phyloP scores from a whole-genome alignment of 2,888 invertebrate genomes.

The Lapara coniferarum region DNA sequence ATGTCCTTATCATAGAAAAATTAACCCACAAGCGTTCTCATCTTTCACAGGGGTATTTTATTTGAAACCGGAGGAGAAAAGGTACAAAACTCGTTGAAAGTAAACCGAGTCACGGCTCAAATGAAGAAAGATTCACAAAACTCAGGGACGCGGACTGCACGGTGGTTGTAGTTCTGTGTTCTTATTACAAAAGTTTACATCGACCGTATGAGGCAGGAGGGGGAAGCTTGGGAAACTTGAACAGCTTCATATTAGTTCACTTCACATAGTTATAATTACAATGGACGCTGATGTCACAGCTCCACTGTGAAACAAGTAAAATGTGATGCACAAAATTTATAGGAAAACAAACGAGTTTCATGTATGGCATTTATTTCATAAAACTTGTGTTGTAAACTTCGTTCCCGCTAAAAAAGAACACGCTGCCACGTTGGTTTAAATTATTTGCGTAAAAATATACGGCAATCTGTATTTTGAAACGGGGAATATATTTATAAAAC shows the following conservation, averaged over 20 bases:
- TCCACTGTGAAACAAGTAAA: too few species aligned
- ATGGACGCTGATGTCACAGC: background rate
- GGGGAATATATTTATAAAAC: too few species aligned
- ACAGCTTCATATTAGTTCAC: background rate
- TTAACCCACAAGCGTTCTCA: background rate
- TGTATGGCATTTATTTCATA: too few species aligned
- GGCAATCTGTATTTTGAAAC: too few species aligned
- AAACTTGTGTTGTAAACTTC: too few species aligned
- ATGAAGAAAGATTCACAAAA: conserved; percentile 20
- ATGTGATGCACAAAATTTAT: too few species aligned
- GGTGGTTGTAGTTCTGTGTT: conserved; percentile 5
- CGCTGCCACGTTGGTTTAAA: too few species aligned
- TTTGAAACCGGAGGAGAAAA: background rate
- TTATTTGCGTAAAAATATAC: too few species aligned
- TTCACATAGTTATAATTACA: background rate
- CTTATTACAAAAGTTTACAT: conserved; percentile 9
- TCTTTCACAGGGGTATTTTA: background rate
- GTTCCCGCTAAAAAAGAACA: too few species aligned
- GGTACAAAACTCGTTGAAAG: conserved; percentile 9
- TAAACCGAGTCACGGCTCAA: conserved; percentile 23
- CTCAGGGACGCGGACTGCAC: background rate
- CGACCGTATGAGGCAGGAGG: background rate
- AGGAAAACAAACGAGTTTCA: too few species aligned
- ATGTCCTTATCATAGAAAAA: background rate
- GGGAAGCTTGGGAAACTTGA: background rate